A percentile compares a stretch with the other conserved stretches of the same genome.
Conservation (phyloP, 2,888 invertebrate species). For the Eretmocerus hayati region DNA sequence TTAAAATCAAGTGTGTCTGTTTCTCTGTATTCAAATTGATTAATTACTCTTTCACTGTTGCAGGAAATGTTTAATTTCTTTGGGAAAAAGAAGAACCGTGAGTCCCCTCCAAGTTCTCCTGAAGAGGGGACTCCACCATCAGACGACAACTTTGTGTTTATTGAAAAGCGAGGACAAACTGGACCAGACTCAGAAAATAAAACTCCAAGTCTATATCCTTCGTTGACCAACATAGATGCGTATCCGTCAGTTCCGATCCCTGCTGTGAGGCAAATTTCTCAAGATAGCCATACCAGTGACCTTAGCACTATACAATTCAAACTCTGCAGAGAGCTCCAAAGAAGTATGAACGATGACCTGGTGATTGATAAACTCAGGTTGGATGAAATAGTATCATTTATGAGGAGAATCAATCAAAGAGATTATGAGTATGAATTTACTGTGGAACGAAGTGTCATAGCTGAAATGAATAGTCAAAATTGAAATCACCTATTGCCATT, state of each 20-base stretch:
- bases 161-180: conserved; percentile 28
- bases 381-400: conserved; percentile 50
- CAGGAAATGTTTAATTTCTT: conserved; percentile 38
- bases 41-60: too few species aligned
- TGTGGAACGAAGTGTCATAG: conserved; percentile 52
- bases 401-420: conserved; percentile 48
- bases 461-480: conserved; percentile 43
- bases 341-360: conserved; percentile 49
- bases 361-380: conserved; percentile 48
- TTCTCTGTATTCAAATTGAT: too few species aligned
- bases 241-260: conserved; percentile 23
- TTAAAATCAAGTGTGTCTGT: too few species aligned
- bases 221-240: conserved; percentile 21
- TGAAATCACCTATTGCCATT: conserved; percentile 11
- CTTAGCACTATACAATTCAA: conserved; percentile 54
- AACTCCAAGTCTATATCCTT: conserved; percentile 32
- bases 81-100: conserved; percentile 41
- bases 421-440: conserved; percentile 52
- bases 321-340: conserved; percentile 48
- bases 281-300: conserved; percentile 37
- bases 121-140: conserved; percentile 28
- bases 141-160: conserved; percentile 33
- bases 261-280: conserved; percentile 23
- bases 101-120: conserved; percentile 34
- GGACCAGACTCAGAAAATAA: conserved; percentile 14